Conservation (phyloP, 2,797 vertebrate species). For the Varecia variegata region DNA sequence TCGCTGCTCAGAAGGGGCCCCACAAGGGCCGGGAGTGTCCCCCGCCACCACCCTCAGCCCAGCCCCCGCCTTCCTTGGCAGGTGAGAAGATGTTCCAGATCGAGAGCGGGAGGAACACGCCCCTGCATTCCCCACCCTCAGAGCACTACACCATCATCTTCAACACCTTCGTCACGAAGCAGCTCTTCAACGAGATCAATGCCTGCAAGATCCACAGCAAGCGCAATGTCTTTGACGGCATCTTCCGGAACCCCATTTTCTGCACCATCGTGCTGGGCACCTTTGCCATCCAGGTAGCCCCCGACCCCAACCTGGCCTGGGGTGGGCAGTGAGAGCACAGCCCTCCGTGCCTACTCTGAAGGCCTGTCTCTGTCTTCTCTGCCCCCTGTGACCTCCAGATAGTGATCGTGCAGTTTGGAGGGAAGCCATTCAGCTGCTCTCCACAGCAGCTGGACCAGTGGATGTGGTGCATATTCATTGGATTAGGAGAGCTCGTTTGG, state of each 20-base stretch:
- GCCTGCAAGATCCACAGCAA: constrained; percentile 98
- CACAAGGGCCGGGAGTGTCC: accelerated
- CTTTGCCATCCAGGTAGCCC: constrained; percentile 93
- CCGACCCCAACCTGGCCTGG: neutral
- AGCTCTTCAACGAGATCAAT: constrained; percentile 99
- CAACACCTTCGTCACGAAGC: constrained; percentile 99
- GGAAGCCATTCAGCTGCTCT: constrained; percentile 97
- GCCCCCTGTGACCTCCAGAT: constrained; percentile 85
- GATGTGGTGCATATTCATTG: constrained; percentile 99
- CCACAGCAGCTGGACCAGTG: constrained; percentile 96
- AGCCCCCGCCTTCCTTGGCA: constrained; percentile 61
- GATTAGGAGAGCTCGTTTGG: constrained; percentile 97
- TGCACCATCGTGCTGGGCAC: constrained; percentile 97
- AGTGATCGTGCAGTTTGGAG: constrained; percentile 97
- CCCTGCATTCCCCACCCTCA: constrained; percentile 95
- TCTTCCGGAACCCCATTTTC: constrained; percentile 98
- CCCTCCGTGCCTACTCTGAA: neutral
- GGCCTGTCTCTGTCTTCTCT: neutral
- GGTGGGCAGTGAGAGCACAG: neutral
- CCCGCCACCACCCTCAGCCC: neutral
- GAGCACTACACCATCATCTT: constrained; percentile 99
- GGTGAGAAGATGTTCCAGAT: constrained; percentile 97
- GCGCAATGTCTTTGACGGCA: constrained; percentile 97
- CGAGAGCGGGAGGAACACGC: constrained; percentile 94
- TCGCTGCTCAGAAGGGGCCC: neutral